phyloP scores from a whole-genome alignment of 2,888 invertebrate species.

The Drosophila colorata region DNA sequence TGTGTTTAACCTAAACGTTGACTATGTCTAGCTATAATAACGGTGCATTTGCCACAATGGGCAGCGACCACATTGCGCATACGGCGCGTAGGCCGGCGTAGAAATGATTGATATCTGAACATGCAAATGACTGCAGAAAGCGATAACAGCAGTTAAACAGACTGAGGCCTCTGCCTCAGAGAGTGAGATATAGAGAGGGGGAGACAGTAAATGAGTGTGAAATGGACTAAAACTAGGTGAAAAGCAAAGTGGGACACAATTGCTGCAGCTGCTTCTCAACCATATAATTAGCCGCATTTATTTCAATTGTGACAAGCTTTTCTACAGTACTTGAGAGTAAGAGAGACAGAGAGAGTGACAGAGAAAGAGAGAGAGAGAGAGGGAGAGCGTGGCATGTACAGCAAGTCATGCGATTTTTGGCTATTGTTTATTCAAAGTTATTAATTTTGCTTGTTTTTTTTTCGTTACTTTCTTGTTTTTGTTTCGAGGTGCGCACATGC shows the following conservation, averaged over 20 bases:
- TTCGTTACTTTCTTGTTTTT: constrained; percentile 29
- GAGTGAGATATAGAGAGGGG: constrained; percentile 9
- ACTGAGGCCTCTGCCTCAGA: too few species aligned
- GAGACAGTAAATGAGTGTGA: constrained; percentile 23
- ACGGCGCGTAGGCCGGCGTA: constrained; percentile 46
- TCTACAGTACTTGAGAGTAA: constrained; percentile 20
- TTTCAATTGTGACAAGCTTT: constrained; percentile 37
- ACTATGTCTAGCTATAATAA: constrained; percentile 66
- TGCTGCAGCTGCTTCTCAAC: constrained; percentile 46
- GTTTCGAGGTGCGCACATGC: constrained; percentile 74
- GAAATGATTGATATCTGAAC: constrained; percentile 63
- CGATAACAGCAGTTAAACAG: constrained; percentile 14
- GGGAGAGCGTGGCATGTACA: constrained; percentile 46
- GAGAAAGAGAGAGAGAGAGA: constrained; percentile 18
- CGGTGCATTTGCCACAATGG: constrained; percentile 67
- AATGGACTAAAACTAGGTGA: constrained; percentile 22
- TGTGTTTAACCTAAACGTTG: constrained; percentile 43
- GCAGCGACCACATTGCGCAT: constrained; percentile 60
- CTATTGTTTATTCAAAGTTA: constrained; percentile 52
- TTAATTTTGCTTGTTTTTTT: constrained; percentile 42
- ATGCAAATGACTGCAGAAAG: constrained; percentile 63
- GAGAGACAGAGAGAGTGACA: constrained; percentile 3
- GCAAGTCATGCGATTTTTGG: constrained; percentile 65
- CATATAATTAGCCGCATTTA: constrained; percentile 61
- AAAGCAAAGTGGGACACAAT: constrained; percentile 53